A percentile compares a stretch with the other conserved stretches of the same genome.
phyloP scores from a whole-genome alignment of 92 coral and sea anemone species.

The Zoanthus solanderi region DNA sequence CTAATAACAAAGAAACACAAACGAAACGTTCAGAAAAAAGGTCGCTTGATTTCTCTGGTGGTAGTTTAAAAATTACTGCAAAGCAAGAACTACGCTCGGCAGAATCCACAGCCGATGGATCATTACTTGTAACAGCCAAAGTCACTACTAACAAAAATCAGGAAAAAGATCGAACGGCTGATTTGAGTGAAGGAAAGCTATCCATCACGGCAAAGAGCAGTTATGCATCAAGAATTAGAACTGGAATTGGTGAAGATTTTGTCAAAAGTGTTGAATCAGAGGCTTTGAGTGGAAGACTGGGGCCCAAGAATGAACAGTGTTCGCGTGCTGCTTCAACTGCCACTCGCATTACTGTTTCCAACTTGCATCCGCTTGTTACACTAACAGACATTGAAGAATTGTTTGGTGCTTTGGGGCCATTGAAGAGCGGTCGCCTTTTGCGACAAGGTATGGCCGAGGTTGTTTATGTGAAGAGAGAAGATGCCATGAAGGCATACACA shows the following conservation, averaged over 20 bases:
- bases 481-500: conserved; percentile 74
- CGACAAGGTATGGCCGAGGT: conserved; percentile 86
- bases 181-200: conserved; percentile 42
- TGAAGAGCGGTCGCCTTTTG: conserved; percentile 83
- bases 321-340: conserved; percentile 45
- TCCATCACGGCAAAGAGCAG: conserved; percentile 37
- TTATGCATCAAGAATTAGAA: neutral
- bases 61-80: conserved; percentile 72
- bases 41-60: conserved; percentile 58
- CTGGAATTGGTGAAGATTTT: neutral
- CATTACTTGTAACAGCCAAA: conserved; percentile 15
- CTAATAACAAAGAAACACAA: neutral
- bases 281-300: conserved; percentile 67
- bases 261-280: conserved; percentile 37
- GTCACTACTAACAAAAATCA: conserved; percentile 52
- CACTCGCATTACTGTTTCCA: conserved; percentile 79
- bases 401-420: conserved; percentile 82
- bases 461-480: conserved; percentile 75
- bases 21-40: conserved; percentile 23
- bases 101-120: conserved; percentile 26
- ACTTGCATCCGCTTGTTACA: conserved; percentile 81
- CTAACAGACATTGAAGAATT: conserved; percentile 86
- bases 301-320: conserved; percentile 43
- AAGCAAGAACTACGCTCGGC: conserved; percentile 53
- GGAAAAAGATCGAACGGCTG: conserved; percentile 37